Evolutionary conservation across 1,140 invertebrate genomes (phyloP), one percentile per base, ranked within the genome.

Genomic region (Artemia franciscana): DNA sequence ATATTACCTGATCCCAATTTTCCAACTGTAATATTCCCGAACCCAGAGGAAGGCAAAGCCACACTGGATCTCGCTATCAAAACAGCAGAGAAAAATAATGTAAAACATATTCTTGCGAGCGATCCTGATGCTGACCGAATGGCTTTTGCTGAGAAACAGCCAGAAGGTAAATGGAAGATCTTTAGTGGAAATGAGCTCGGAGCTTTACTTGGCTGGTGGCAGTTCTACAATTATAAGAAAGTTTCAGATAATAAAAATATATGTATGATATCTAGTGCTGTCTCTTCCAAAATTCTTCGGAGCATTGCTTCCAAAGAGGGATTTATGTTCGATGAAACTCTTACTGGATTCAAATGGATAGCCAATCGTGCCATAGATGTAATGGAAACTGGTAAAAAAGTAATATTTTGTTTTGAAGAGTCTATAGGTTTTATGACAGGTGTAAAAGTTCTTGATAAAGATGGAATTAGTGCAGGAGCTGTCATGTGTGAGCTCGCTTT

Each of bases 261-360:
- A 5, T 91, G 87, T 67, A 85, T 97, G 80, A 70, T 98, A 56
- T 80, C 90, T 27, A 96, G 91, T 68, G 91, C 94, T 4, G 96
- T 99, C 24, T 98, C 93, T 58, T 97, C 94, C 5, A 96, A 95
- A 77, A 91, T 98, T 66, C 74, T 97, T n/a, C 73, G 79, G 24
- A 81, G 89, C 2, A 88, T 98, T 68, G 83, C 85, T 0, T 76
- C 81, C 51, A 78, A 75, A 21, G 86, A 94, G 73, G 15, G 15
- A 24, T 5, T 24, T n/a, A 5, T 58, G 65, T 69, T 66, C 58
- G 67, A 86, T 73, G 92, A 98, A 76, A 98, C 95, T 0, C 76
- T 98, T 57, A 99, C 96, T n/a, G 87, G 96, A 0, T 99, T 99
- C 71, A 99, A 99, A 71, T 99, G 94, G 93, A 98, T 99, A 88